A percentile compares a stretch with the other conserved stretches of the same genome.
phyloP scores from a whole-genome alignment of 2,797 vertebrate genomes.

The Esox masquinongy region DNA sequence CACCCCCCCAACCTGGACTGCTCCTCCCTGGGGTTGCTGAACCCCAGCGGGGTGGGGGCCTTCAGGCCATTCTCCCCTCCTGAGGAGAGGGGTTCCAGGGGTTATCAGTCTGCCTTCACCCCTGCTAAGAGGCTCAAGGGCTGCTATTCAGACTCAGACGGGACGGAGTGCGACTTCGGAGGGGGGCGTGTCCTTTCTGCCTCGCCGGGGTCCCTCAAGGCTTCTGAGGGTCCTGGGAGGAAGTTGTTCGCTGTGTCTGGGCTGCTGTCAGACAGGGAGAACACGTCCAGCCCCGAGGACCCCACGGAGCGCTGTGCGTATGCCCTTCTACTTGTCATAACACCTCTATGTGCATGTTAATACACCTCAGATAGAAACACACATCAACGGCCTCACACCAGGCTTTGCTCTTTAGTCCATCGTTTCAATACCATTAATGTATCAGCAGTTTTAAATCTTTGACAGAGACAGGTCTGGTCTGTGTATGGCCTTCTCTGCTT shows the following conservation, averaged over 20 bases:
- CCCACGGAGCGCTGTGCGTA: slow-evolving; percentile 96
- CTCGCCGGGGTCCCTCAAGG: slow-evolving; percentile 86
- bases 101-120: slow-evolving; percentile 95
- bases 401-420: too few species aligned
- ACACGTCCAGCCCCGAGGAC: slow-evolving; percentile 92
- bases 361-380: not conserved
- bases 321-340: slow-evolving; percentile 15
- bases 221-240: slow-evolving; percentile 89
- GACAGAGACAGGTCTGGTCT: not conserved
- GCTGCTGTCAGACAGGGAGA: slow-evolving; percentile 92
- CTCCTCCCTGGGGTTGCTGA: slow-evolving; percentile 93
- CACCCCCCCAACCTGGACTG: slow-evolving; percentile 94
- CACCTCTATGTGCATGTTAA: not conserved
- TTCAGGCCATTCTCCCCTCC: slow-evolving; percentile 92
- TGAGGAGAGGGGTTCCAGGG: slow-evolving; percentile 90
- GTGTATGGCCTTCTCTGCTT: not conserved
- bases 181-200: slow-evolving; percentile 45
- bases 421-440: not conserved
- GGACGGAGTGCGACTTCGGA: slow-evolving; percentile 95
- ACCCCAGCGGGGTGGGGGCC: slow-evolving; percentile 92
- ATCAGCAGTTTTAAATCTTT: not conserved
- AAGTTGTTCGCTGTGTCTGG: slow-evolving; percentile 97
- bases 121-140: slow-evolving; percentile 96
- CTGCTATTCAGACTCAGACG: slow-evolving; percentile 93
- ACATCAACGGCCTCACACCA: too few species aligned